Evolutionary conservation across 2,888 invertebrate genomes (phyloP).

Genomic region (Lottia scabra): DNA sequence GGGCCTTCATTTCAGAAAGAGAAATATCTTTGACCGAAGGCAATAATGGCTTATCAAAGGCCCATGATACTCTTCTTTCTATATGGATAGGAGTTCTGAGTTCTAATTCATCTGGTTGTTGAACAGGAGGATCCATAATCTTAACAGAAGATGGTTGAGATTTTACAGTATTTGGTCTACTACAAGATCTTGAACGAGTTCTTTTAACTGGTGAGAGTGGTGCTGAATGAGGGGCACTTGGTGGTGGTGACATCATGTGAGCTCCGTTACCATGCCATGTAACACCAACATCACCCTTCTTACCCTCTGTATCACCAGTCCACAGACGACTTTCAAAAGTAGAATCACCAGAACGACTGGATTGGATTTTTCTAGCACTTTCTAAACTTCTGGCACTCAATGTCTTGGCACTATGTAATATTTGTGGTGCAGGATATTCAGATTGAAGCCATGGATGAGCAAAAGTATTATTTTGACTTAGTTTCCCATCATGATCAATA

Average conservation of each 20-base stretch:
- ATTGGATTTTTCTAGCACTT: slow-evolving; percentile 57
- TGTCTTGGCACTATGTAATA: slow-evolving; percentile 63
- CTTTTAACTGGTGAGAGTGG: slow-evolving; percentile 17
- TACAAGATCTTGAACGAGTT: slow-evolving; percentile 43
- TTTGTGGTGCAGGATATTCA: slow-evolving; percentile 44
- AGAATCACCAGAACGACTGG: slow-evolving; percentile 24
- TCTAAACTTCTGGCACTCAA: slow-evolving; percentile 54
- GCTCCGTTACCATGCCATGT: slow-evolving; percentile 6
- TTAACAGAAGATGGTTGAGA: slow-evolving; percentile 38
- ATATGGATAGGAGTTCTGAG: slow-evolving; percentile 34
- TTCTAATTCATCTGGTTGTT: slow-evolving; percentile 43
- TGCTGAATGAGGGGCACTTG: slow-evolving; percentile 16
- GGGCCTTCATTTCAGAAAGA: slow-evolving; percentile 63
- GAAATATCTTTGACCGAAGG: slow-evolving; percentile 53
- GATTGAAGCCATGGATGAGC: slow-evolving; percentile 38
- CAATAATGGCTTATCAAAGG: slow-evolving; percentile 61
- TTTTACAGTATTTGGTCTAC: slow-evolving; percentile 22
- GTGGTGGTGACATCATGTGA: slow-evolving; percentile 9
- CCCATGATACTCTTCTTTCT: slow-evolving; percentile 64
- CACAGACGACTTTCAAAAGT: slow-evolving; percentile 24
- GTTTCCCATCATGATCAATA: slow-evolving; percentile 34
- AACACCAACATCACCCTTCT: slow-evolving; percentile 7
- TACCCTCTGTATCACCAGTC: slow-evolving; percentile 2
- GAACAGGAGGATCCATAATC: slow-evolving; percentile 40
- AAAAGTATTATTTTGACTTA: slow-evolving; percentile 15